A percentile compares a stretch with the other conserved stretches of the same genome.
These are phyloP conservation scores for Loriculus beryllinus DNA, from an alignment of 2,797 vertebrate species.

Conservation along the genomic window DNA sequence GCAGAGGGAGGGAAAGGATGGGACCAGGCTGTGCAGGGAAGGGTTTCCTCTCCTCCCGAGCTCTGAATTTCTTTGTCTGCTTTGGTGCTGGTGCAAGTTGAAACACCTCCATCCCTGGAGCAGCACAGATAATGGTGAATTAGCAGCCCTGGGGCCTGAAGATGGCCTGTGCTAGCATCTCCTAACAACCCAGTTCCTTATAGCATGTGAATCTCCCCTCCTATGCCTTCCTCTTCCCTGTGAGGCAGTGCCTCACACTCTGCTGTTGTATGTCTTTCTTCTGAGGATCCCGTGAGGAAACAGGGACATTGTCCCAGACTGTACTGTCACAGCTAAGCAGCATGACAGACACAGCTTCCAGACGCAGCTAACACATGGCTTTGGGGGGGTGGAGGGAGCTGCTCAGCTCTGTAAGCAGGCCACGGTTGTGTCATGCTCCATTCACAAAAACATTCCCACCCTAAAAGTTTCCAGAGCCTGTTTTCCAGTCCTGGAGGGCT, in stretches of 20 bases:
- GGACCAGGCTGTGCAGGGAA: neutral
- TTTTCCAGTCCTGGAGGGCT: neutral
- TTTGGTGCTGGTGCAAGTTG: neutral
- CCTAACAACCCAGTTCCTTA: neutral
- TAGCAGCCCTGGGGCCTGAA: neutral
- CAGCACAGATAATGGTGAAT: neutral
- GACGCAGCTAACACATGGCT: constrained; percentile 22
- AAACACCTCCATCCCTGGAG: neutral
- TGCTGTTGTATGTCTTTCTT: neutral
- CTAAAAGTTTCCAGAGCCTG: neutral
- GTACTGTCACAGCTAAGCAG: constrained; percentile 17
- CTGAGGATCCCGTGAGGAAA: constrained; percentile 6
- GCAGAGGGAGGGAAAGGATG: neutral
- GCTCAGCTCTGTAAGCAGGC: neutral
- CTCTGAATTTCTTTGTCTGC: neutral
- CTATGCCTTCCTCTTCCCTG: neutral
- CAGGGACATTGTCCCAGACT: constrained; percentile 17
- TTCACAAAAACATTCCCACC: constrained; percentile 24
- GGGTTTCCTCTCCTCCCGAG: neutral
- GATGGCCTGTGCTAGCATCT: neutral
- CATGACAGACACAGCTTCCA: neutral
- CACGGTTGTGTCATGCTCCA: neutral
- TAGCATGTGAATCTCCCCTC: neutral
- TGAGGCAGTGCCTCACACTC: neutral
- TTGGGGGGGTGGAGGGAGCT: neutral